These are phyloP conservation scores for Crematogaster levior DNA, from an alignment of 2,888 invertebrate genomes.

Conservation along the genomic window DNA sequence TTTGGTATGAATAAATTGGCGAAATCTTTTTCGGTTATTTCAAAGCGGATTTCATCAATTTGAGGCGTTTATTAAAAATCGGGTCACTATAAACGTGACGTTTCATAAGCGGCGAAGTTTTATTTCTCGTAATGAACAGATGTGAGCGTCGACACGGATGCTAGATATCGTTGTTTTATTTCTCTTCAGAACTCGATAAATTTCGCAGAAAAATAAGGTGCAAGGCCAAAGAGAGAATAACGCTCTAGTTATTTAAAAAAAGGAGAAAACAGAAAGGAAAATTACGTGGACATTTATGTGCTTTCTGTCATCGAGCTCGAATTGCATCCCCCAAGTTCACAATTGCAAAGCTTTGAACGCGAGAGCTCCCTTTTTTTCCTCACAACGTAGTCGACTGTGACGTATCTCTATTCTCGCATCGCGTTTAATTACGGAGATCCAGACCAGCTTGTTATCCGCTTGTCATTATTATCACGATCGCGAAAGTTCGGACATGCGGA, in stretches of 20 bases:
- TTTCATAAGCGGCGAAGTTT: background rate
- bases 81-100: background rate
- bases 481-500: constrained; percentile 14
- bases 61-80: background rate
- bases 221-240: background rate
- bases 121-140: background rate
- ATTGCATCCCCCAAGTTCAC: constrained; percentile 13
- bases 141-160: background rate
- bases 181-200: background rate
- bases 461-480: constrained; percentile 39
- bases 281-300: constrained; percentile 4
- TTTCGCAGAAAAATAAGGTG: background rate
- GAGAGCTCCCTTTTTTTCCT: background rate
- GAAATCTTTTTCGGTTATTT: background rate
- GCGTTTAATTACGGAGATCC: constrained; percentile 44
- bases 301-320: constrained; percentile 15
- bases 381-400: background rate
- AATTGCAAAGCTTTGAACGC: constrained; percentile 21
- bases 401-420: background rate
- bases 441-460: constrained; percentile 22
- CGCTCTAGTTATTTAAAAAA: constrained; percentile 12
- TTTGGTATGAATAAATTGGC: background rate
- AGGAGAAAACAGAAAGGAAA: background rate
- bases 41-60: background rate
- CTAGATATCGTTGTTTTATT: constrained; percentile 14